A percentile compares a stretch with the other conserved stretches of the same genome.
Evolutionary conservation across 2,113 vertebrate species (phyloP).

Genomic region (Acrocephalus arundinaceus): DNA sequence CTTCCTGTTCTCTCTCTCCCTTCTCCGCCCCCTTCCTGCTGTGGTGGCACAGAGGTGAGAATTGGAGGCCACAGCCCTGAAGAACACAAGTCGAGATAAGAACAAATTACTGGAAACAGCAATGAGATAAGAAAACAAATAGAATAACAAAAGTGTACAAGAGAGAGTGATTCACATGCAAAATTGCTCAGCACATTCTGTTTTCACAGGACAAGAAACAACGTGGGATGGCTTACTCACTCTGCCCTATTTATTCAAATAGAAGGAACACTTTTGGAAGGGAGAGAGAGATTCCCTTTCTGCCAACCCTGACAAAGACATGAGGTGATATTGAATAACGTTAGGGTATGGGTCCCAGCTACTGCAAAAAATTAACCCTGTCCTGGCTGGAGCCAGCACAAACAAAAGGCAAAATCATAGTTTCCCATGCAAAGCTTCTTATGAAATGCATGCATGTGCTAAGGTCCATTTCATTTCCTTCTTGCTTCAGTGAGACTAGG

Average conservation of each 20-base stretch:
- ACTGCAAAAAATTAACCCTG: not conserved
- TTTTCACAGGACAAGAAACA: too few species aligned
- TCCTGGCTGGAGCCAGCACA: not conserved
- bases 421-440: not conserved
- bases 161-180: not conserved
- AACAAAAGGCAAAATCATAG: not conserved
- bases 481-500: not conserved
- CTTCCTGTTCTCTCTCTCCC: not conserved
- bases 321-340: not conserved
- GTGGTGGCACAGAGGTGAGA: not conserved
- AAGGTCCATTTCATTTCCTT: not conserved
- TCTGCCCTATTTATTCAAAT: not conserved
- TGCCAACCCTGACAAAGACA: not conserved
- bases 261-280: not conserved
- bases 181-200: not conserved
- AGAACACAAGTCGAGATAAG: too few species aligned
- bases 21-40: not conserved
- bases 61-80: not conserved
- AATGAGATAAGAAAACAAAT: not conserved
- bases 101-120: not conserved
- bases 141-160: not conserved
- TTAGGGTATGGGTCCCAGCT: not conserved
- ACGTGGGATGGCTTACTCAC: fast-evolving
- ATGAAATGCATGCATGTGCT: not conserved
- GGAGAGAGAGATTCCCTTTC: not conserved